phyloP scores from a whole-genome alignment of 1,140 invertebrate species.

The Anadara kagoshimensis region DNA sequence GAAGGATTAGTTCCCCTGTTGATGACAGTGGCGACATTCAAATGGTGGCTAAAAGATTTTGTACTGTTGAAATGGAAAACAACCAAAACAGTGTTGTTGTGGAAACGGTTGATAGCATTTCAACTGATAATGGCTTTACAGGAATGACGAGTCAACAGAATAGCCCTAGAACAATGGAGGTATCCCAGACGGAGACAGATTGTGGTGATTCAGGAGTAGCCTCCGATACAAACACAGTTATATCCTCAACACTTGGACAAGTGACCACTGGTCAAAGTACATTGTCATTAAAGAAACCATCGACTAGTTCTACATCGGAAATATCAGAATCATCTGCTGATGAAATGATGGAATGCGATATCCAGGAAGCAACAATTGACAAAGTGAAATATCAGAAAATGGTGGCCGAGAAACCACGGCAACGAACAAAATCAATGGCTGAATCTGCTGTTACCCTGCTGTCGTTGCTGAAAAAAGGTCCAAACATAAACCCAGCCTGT shows the following conservation, averaged over 20 bases:
- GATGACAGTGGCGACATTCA: conserved; percentile 16
- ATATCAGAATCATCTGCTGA: conserved; percentile 15
- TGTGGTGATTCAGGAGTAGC: conserved; percentile 46
- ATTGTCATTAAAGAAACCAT: conserved; percentile 8
- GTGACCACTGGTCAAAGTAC: background rate
- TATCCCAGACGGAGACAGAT: conserved; percentile 11
- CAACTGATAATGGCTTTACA: conserved; percentile 39
- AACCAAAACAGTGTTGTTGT: conserved; percentile 56
- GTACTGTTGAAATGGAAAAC: conserved; percentile 1
- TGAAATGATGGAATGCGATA: conserved; percentile 7
- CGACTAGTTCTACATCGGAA: conserved; percentile 21
- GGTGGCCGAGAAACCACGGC: background rate
- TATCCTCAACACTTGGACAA: background rate
- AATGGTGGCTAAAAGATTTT: conserved; percentile 11
- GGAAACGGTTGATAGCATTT: conserved; percentile 51
- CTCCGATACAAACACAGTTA: conserved; percentile 30
- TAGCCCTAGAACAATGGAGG: conserved; percentile 52
- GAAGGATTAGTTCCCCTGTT: background rate
- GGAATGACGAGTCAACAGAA: conserved; percentile 60
- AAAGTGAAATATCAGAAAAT: background rate
- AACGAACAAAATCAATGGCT: conserved; percentile 40
- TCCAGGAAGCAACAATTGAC: conserved; percentile 4
- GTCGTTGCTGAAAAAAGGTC: conserved; percentile 58
- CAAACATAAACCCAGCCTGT: conserved; percentile 50
- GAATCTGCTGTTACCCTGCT: conserved; percentile 62